Evolutionary conservation across 2,888 invertebrate species (phyloP), one percentile per base, ranked within the genome.

Genomic region (Acleris holmiana): DNA sequence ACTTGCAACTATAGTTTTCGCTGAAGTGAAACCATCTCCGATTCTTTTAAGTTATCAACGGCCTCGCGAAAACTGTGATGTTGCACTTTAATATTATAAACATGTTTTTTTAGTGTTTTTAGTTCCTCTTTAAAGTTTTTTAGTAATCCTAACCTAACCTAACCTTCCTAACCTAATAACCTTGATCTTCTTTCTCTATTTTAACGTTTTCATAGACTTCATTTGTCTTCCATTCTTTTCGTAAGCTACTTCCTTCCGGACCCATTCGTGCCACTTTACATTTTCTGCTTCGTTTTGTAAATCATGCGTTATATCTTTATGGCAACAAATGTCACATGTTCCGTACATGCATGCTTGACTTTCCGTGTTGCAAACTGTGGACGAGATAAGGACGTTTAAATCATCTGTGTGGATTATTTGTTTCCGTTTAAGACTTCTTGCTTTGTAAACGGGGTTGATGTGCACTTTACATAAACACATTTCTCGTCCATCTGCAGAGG

Each of bases 391-490:
- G 7, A 6, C 41, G 23, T 21, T 61, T 13, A 66, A 13, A 47
- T 69, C 47, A 44, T 63, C 46, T 13, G 59, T 56, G 2, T 59
- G 17, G 17, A 65, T 53, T n/a, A 18, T 13, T 46, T 49, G 17
- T 7, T 48, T 55, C 55, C 44, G 58, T 68, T 53, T 67, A 62
- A 56, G 17, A 3, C 23, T 23, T 1, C n/a, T n/a, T 4, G 58
- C 50, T 23, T 58, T 58, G 50, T 41, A 58, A 4, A 17, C 13
- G 1, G 56, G 25, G 44, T 71, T 69, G 8, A 47, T 57, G 21
- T 71, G 71, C 13, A 44, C 62, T 67, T 70, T 69, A 41, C 71
- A 73, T 15, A 71, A 47, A 46, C 71, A 70, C 51, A 60, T 71
- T 56, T 70, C 71, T 4, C 71, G 53, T 18, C 51, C 70, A 60